Evolutionary conservation across 2,888 invertebrate species (phyloP).

Genomic region (Lypha dubia): DNA sequence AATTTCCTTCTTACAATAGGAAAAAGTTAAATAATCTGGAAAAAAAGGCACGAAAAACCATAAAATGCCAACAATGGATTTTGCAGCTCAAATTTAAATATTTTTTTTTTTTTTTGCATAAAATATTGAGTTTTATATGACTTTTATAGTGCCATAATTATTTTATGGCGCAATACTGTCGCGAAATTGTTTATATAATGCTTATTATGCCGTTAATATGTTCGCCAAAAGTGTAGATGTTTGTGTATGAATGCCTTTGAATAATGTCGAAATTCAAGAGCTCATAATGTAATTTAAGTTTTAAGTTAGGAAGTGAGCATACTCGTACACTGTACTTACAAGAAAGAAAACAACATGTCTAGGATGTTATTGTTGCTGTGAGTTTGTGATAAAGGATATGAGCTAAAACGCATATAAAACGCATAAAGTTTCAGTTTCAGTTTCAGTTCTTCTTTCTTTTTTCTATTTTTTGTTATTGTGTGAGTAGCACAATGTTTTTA

Average conservation of each 20-base stretch:
- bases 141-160: neutral
- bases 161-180: neutral
- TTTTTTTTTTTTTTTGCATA: no score
- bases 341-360: neutral
- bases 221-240: constrained; percentile 3
- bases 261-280: constrained; percentile 47
- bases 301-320: constrained; percentile 1
- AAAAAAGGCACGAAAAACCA: neutral
- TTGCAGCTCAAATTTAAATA: no score
- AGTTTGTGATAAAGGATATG: constrained; percentile 44
- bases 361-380: constrained; percentile 41
- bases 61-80: no score
- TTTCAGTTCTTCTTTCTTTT: no score
- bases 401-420: constrained; percentile 43
- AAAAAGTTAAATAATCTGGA: no score
- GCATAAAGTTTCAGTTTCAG: constrained; percentile 45
- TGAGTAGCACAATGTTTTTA: neutral
- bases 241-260: constrained; percentile 45
- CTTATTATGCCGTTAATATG: neutral
- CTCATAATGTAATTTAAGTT: constrained; percentile 52
- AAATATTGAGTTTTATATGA: no score
- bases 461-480: neutral
- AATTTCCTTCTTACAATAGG: no score
- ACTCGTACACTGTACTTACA: no score
- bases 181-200: neutral